phyloP scores from a whole-genome alignment of 2,888 invertebrate species.

The Spisula subtruncata region DNA sequence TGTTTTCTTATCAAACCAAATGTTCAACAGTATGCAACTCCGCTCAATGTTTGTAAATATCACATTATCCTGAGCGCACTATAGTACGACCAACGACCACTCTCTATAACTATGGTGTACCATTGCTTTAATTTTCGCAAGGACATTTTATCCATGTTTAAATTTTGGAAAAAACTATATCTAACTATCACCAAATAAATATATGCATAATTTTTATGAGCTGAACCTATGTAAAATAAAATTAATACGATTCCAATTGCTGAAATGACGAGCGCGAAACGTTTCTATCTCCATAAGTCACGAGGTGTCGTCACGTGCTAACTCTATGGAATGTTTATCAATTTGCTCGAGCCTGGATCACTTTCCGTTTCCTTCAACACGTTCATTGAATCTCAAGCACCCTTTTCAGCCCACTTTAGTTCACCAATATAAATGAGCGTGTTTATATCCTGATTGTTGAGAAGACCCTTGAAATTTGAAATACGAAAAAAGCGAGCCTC shows the following conservation, averaged over 20 bases:
- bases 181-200: no score
- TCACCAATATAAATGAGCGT: slow-evolving; percentile 55
- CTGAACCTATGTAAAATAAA: background rate
- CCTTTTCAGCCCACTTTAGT: slow-evolving; percentile 37
- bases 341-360: background rate
- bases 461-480: slow-evolving; percentile 51
- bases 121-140: no score
- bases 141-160: no score
- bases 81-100: no score
- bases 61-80: no score
- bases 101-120: no score
- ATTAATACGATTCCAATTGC: background rate
- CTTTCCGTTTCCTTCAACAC: slow-evolving; percentile 39
- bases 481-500: slow-evolving; percentile 58
- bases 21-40: no score
- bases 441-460: slow-evolving; percentile 44
- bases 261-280: background rate
- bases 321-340: background rate
- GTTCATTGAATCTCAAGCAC: background rate
- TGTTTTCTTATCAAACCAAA: no score
- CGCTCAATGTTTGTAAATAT: no score
- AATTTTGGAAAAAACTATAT: no score
- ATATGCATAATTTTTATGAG: no score
- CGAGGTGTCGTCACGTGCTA: background rate
- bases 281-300: background rate